These are phyloP conservation scores for Leucosticte australis DNA, from an alignment of 2,113 vertebrate species.

Conservation along the genomic window DNA sequence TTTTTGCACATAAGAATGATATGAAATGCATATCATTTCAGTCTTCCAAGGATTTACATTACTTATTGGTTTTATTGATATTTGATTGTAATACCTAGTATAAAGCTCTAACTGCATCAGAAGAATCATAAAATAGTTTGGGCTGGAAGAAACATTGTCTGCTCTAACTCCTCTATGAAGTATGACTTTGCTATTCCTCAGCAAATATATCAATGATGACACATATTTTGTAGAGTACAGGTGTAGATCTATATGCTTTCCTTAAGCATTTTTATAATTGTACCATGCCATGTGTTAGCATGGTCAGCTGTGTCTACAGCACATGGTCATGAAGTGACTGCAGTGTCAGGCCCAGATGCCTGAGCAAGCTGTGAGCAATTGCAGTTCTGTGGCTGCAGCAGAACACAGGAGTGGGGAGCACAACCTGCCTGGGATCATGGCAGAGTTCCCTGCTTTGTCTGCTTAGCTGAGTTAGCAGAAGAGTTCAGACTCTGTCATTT, in stretches of 20 bases:
- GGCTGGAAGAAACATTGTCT: neutral
- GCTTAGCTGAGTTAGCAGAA: neutral
- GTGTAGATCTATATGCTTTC: neutral
- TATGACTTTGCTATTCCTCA: neutral
- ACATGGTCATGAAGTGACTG: neutral
- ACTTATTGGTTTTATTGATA: neutral
- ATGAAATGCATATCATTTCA: neutral
- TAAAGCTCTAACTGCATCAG: neutral
- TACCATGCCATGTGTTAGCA: neutral
- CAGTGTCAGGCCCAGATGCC: neutral
- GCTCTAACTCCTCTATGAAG: neutral
- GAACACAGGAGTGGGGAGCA: neutral
- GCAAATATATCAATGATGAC: neutral
- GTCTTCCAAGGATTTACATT: neutral
- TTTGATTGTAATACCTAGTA: neutral
- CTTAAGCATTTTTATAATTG: neutral
- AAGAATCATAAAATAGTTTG: neutral
- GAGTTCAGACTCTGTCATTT: neutral
- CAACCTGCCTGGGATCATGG: rapidly evolving
- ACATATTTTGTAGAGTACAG: neutral
- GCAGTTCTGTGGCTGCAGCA: neutral
- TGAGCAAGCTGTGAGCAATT: neutral
- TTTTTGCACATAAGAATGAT: neutral
- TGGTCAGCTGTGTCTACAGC: neutral
- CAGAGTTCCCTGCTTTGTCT: neutral